Conservation (phyloP, 1,140 invertebrate genomes). For the Lepidotrigona ventralis region DNA sequence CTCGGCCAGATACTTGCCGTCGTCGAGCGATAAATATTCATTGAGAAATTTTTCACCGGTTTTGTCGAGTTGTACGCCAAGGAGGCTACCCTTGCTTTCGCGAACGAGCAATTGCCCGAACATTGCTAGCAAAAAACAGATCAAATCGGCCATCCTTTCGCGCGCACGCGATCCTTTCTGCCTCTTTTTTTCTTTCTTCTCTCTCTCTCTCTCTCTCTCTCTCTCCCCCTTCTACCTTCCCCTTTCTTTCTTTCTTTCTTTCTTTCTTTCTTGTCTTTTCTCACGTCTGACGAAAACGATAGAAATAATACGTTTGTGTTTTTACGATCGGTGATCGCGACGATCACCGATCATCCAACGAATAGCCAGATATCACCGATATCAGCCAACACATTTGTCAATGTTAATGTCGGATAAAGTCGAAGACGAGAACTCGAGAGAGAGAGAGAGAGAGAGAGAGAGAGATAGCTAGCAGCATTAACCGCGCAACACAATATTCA, state of each 20-base stretch:
- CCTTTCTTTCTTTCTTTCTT: not conserved
- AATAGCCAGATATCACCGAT: not conserved
- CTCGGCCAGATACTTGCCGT: conserved; percentile 68
- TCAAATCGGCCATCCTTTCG: conserved; percentile 33
- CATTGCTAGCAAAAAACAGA: conserved; percentile 51
- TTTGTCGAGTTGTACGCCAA: conserved; percentile 66
- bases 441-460: too few relatives aligned
- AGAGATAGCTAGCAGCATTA: too few relatives aligned
- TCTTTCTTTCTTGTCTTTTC: not conserved
- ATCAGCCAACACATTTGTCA: not conserved
- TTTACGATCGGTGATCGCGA: conserved; percentile 18
- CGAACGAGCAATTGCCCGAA: conserved; percentile 43
- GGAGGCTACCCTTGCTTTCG: conserved; percentile 48
- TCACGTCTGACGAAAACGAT: not conserved
- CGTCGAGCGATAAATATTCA: conserved; percentile 69
- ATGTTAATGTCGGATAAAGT: not conserved
- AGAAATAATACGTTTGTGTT: too few relatives aligned
- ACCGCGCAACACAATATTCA: not conserved
- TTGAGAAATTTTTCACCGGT: conserved; percentile 70
- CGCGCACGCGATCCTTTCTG: not conserved
- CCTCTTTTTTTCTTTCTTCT: too few relatives aligned
- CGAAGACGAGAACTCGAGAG: too few relatives aligned
- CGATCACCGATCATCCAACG: conserved; percentile 19
- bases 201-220: not conserved
- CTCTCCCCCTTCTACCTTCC: too few relatives aligned